Evolutionary conservation across 2,113 vertebrate genomes (phyloP), one percentile per base, ranked within the genome.

Genomic region (Crocuta crocuta): DNA sequence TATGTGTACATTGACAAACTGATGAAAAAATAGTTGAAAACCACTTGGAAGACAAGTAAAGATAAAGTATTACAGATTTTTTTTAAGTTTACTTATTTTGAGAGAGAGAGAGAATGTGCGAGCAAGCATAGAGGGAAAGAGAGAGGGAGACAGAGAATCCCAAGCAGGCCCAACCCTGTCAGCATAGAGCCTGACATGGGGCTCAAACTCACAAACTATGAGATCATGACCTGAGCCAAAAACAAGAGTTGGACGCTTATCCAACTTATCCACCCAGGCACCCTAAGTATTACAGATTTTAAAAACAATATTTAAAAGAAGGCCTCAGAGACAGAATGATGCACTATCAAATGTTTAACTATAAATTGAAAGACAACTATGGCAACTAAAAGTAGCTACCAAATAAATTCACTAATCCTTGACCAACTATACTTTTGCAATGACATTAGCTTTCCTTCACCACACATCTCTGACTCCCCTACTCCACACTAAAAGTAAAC

Each of bases 1-100:
- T 23, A 23, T 61, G 19, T 70, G 33, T 35, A 48, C 68, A 92
- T 53, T 96, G 48, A 82, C 4, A 2, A 50, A 66, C 76, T 79
- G 82, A 87, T 66, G 55, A 93, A 96, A 98, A 95, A 91, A 89
- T 73, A 98, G 19, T 79, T 91, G 74, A 82, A 92, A 84, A 86
- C 39, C 50, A 89, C 88, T 97, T 95, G 78, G 48, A 96, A 95
- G 43, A 28, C 58, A 80, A 70, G 28, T 88, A 78, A 90, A 95
- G 24, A 90, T 11, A 92, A 65, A 39, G 7, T 43, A 74, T 48
- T 70, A 68, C 3, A 80, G 48, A 91, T 43, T 45, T 35, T 45
- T 48, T 71, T 39, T 23, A 65, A 53, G 58, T 23, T 61, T 61
- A 58, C 21, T 58, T 58, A 61, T 61, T 24, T 61, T 61, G 58